A percentile compares a stretch with the other conserved stretches of the same genome.
phyloP scores from a whole-genome alignment of 1,140 invertebrate species.

The Drosophila busckii region DNA sequence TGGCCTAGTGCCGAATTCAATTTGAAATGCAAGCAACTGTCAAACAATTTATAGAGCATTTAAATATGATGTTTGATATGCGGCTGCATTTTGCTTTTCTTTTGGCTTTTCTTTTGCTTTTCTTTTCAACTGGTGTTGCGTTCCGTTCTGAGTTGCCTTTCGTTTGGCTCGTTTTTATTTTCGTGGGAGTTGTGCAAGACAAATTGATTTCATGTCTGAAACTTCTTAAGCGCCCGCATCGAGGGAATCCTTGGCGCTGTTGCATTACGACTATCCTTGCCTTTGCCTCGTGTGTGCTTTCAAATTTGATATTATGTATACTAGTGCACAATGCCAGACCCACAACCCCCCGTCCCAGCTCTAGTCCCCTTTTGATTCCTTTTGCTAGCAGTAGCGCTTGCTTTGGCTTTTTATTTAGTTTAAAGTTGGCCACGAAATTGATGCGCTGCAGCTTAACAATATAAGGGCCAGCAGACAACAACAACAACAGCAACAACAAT shows the following conservation, averaged over 20 bases:
- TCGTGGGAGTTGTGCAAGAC: conserved; percentile 74
- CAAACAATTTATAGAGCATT: conserved; percentile 2
- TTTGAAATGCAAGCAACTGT: no score
- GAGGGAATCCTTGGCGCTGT: conserved; percentile 50
- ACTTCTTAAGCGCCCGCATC: conserved; percentile 71
- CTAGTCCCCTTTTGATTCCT: neutral
- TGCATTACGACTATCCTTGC: conserved; percentile 10
- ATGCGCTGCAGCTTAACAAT: conserved; percentile 61
- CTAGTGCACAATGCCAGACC: conserved; percentile 41
- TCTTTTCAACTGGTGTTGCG: conserved; percentile 6
- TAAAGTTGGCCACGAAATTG: conserved; percentile 69
- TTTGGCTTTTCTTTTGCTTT: conserved; percentile 1
- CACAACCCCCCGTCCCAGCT: no score
- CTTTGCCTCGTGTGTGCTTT: conserved; percentile 7
- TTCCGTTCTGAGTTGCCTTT: conserved; percentile 24
- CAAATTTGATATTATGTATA: conserved; percentile 67
- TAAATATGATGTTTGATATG: neutral
- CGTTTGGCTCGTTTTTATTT: conserved; percentile 48
- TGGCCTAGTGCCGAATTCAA: no score
- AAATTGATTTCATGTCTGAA: conserved; percentile 78
- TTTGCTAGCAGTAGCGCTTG: neutral
- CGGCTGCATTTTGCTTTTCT: conserved; percentile 1
- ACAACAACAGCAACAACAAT: conserved; percentile 15
- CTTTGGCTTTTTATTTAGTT: conserved; percentile 35
- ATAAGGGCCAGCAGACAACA: conserved; percentile 37